phyloP scores from a whole-genome alignment of 2,888 invertebrate genomes.

The Oscheius sp. region DNA sequence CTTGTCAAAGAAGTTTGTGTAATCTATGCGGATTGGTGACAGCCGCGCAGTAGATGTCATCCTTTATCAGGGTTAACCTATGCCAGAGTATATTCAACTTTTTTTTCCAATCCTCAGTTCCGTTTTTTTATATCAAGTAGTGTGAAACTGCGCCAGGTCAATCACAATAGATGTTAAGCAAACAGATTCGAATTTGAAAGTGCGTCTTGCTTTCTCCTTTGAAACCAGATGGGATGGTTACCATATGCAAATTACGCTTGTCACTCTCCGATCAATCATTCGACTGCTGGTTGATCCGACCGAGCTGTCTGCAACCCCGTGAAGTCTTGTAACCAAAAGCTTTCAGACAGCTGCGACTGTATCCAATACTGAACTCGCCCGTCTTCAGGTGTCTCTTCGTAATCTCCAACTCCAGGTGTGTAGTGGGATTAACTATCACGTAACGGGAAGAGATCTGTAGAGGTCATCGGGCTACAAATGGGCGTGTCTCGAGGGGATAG shows the following conservation, averaged over 20 bases:
- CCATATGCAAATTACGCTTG: slow-evolving; percentile 28
- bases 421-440: background rate
- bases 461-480: background rate
- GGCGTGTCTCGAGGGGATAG: slow-evolving; percentile 7
- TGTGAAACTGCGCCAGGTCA: too few relatives aligned
- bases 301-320: background rate
- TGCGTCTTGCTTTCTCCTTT: background rate
- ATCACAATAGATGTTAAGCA: too few relatives aligned
- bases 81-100: background rate
- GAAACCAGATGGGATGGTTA: slow-evolving; percentile 27
- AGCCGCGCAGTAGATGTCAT: slow-evolving; percentile 14
- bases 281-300: slow-evolving; percentile 7
- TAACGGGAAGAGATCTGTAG: background rate
- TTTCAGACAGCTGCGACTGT: slow-evolving; percentile 35
- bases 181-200: slow-evolving; percentile 12
- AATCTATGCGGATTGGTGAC: slow-evolving; percentile 30
- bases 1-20: slow-evolving; percentile 25
- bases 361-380: slow-evolving; percentile 58
- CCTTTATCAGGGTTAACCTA: background rate
- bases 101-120: background rate
- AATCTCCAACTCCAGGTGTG: slow-evolving; percentile 60
- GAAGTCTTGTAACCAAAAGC: too few relatives aligned
- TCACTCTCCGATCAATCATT: slow-evolving; percentile 24
- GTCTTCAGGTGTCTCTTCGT: slow-evolving; percentile 62
- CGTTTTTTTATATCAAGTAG: background rate